phyloP scores from a whole-genome alignment of 2,113 vertebrate species.

The Istiophorus platypterus region DNA sequence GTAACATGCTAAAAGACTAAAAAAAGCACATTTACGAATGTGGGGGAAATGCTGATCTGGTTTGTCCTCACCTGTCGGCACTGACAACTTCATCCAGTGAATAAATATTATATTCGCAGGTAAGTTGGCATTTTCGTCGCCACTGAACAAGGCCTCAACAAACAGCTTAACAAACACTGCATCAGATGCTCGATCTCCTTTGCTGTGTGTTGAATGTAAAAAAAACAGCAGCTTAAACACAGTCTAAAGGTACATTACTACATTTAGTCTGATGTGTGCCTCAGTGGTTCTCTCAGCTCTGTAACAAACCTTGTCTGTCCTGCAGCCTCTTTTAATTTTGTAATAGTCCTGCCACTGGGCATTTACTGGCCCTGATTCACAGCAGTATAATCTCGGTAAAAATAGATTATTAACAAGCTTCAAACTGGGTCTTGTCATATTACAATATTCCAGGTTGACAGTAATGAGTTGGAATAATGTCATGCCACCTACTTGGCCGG shows the following conservation, averaged over 20 bases:
- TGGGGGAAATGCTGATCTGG: not conserved
- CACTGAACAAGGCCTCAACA: not conserved
- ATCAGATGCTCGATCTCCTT: not conserved
- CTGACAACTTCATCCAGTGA: not conserved
- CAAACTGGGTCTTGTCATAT: slow-evolving; percentile 55
- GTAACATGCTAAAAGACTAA: too few relatives aligned
- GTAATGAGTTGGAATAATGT: slow-evolving; percentile 70
- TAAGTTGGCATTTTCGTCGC: too few relatives aligned
- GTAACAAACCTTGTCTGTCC: slow-evolving; percentile 7
- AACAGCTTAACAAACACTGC: not conserved
- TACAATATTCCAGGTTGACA: slow-evolving; percentile 60
- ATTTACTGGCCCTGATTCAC: slow-evolving; percentile 36
- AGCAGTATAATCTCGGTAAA: slow-evolving; percentile 43
- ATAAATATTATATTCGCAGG: not conserved
- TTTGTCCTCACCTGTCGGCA: not conserved
- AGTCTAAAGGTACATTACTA: not conserved
- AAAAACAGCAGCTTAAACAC: not conserved
- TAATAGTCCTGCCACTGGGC: slow-evolving; percentile 49
- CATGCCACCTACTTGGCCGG: slow-evolving; percentile 62
- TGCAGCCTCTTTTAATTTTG: slow-evolving; percentile 25
- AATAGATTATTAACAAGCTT: slow-evolving; percentile 66
- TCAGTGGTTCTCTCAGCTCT: not conserved
- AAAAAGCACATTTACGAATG: not conserved
- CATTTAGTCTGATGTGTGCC: not conserved
- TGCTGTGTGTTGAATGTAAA: not conserved